Percentiles rank a stretch among this genome's conserved stretches.
These are phyloP conservation scores for Hipparchia semele DNA, from an alignment of 2,888 invertebrate species.

Conservation along the genomic window DNA sequence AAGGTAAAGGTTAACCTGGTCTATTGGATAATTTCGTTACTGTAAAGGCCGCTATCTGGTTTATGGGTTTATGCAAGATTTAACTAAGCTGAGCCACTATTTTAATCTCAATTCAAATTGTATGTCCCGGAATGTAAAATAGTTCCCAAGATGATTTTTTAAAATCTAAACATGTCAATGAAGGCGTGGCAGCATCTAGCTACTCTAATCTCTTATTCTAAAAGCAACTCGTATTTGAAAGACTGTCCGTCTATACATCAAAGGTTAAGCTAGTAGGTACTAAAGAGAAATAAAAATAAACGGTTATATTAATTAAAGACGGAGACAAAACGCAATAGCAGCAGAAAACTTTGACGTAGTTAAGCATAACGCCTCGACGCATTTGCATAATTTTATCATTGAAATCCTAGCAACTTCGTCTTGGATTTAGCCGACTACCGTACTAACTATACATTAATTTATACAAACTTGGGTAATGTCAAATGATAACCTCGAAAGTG, in stretches of 20 bases:
- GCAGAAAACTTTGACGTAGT: conserved; percentile 9
- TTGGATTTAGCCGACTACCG: conserved; percentile 10
- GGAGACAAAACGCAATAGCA: background rate
- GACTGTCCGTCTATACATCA: background rate
- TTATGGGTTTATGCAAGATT: conserved; percentile 13
- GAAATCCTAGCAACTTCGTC: conserved; percentile 5
- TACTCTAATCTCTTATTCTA: background rate
- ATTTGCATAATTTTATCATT: conserved; percentile 17
- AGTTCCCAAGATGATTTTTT: no score
- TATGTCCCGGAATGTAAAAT: no score
- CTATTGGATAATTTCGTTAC: conserved; percentile 38
- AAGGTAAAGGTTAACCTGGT: conserved; percentile 56
- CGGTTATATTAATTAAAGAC: background rate
- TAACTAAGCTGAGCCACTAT: background rate
- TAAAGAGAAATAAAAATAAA: conserved; percentile 2
- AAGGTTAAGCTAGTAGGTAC: background rate
- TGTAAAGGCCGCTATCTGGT: conserved; percentile 9
- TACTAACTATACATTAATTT: background rate
- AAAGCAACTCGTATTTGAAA: no score
- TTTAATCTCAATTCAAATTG: background rate
- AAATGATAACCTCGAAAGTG: background rate
- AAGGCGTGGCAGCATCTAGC: no score
- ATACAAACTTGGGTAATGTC: conserved; percentile 7
- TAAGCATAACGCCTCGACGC: conserved; percentile 1
- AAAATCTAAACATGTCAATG: no score